Evolutionary conservation across 2,888 invertebrate species (phyloP).

Genomic region (Amaurobius ferox): DNA sequence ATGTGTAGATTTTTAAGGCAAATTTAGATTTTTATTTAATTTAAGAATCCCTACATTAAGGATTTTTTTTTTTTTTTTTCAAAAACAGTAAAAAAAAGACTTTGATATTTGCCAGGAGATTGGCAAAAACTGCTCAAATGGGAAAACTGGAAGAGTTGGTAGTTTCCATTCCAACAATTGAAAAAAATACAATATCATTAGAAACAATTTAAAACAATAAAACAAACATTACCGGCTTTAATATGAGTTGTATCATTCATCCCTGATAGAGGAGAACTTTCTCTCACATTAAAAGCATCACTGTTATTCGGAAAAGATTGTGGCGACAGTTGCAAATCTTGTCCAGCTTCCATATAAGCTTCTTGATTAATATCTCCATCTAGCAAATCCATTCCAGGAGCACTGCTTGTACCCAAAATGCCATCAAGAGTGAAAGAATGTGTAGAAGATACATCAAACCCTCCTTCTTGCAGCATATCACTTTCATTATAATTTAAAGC

Average conservation of each 20-base stretch:
- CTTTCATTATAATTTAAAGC: conserved; percentile 77
- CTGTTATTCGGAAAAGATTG: conserved; percentile 75
- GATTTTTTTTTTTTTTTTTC: too few species aligned
- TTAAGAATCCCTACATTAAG: too few species aligned
- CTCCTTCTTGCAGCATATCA: conserved; percentile 77
- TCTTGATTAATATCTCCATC: conserved; percentile 77
- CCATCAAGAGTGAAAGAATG: conserved; percentile 76
- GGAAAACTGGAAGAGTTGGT: too few species aligned
- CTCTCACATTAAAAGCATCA: conserved; percentile 74
- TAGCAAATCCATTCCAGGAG: conserved; percentile 76
- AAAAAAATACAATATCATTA: too few species aligned
- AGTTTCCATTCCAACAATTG: too few species aligned
- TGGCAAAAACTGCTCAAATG: too few species aligned
- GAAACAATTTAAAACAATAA: too few species aligned
- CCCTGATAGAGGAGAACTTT: conserved; percentile 73
- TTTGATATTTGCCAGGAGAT: too few species aligned
- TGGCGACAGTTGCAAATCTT: conserved; percentile 76
- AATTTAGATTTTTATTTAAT: too few species aligned
- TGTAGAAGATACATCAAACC: conserved; percentile 76
- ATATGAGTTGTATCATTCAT: conserved; percentile 57
- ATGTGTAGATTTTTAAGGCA: too few species aligned
- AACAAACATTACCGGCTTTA: conserved; percentile 49
- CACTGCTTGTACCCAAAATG: conserved; percentile 75
- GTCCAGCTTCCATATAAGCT: conserved; percentile 76
- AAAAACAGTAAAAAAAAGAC: too few species aligned